Conservation (phyloP, 2,797 vertebrate species). For the Uromys caudimaculatus region DNA sequence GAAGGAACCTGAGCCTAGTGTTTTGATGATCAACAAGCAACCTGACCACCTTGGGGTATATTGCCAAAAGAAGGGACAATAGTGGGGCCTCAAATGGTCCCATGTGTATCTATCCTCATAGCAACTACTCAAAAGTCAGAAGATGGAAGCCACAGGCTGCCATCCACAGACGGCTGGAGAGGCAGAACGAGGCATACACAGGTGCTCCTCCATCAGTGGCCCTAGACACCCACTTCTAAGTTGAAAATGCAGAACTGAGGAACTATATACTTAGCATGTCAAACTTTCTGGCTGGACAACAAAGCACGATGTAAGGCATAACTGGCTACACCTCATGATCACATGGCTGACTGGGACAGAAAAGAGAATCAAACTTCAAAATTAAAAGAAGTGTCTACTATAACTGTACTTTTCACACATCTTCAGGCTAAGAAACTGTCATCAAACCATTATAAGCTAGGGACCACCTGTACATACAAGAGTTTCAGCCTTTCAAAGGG, state of each 20-base stretch:
- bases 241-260: neutral
- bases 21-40: constrained; percentile 13
- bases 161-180: neutral
- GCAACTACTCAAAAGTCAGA: neutral
- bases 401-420: neutral
- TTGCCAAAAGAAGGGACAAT: neutral
- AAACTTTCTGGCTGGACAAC: neutral
- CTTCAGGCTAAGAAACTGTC: neutral
- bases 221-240: neutral
- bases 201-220: neutral
- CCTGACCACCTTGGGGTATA: neutral
- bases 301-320: neutral
- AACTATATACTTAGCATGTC: neutral
- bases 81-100: neutral
- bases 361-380: neutral
- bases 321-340: neutral
- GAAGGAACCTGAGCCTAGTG: neutral
- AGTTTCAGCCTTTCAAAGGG: neutral
- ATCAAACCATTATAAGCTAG: neutral
- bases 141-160: neutral
- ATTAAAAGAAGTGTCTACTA: neutral
- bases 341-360: neutral
- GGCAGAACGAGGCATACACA: neutral
- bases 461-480: neutral
- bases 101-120: neutral